phyloP scores from a whole-genome alignment of 2,113 vertebrate genomes.

The Arothron firmamentum region DNA sequence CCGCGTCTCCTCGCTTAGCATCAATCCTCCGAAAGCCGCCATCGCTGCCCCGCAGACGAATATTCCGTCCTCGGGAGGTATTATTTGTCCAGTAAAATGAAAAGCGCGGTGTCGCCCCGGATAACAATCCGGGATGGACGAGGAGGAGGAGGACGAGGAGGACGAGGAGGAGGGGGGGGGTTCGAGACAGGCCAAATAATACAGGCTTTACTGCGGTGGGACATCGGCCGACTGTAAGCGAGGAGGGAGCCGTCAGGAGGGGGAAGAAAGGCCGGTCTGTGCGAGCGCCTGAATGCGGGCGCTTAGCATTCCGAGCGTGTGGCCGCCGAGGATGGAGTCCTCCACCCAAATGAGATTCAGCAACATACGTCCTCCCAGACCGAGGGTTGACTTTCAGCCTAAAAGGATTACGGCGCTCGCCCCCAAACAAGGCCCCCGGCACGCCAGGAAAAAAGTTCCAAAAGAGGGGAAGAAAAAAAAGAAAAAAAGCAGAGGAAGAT shows the following conservation, averaged over 20 bases:
- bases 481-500: conserved; percentile 35
- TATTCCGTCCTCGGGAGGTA: conserved; percentile 36
- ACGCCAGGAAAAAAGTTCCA: conserved; percentile 12
- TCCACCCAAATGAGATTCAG: conserved; percentile 64
- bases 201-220: too few relatives aligned
- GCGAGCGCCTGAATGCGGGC: conserved; percentile 44
- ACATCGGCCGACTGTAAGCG: conserved; percentile 58
- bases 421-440: conserved; percentile 13
- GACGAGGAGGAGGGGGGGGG: background rate
- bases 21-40: conserved; percentile 32
- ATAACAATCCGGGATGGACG: conserved; percentile 42
- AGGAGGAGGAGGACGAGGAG: conserved; percentile 2
- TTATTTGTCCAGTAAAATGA: conserved; percentile 49
- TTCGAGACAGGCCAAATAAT: background rate
- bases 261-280: conserved; percentile 65
- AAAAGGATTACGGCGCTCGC: conserved; percentile 61
- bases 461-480: conserved; percentile 20
- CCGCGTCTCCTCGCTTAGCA: conserved; percentile 46
- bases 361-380: conserved; percentile 54
- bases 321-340: conserved; percentile 58
- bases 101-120: conserved; percentile 49
- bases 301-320: conserved; percentile 67
- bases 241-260: conserved; percentile 44
- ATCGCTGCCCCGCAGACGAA: conserved; percentile 35
- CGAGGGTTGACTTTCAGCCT: conserved; percentile 61